Evolutionary conservation across 2,113 vertebrate genomes (phyloP).

Genomic region (Nyctereutes procyonoides): DNA sequence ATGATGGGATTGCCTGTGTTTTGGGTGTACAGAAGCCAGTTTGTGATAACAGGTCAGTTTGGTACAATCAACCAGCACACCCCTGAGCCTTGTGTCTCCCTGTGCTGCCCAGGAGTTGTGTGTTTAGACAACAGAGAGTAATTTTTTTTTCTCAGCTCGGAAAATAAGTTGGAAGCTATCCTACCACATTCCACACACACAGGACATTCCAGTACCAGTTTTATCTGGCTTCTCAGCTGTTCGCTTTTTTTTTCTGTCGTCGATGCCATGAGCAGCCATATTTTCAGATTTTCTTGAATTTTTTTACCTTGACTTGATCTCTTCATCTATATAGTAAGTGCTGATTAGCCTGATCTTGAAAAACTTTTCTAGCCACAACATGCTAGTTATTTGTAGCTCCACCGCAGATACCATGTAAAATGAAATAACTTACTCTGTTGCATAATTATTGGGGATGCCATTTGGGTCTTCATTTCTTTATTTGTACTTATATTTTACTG

Average conservation of each 20-base stretch:
- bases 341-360: background rate
- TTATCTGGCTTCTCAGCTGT: background rate
- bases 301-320: background rate
- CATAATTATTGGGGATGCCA: background rate
- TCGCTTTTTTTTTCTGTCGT: background rate
- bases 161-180: background rate
- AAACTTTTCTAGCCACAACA: background rate
- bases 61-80: background rate
- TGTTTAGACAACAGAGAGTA: background rate
- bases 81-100: background rate
- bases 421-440: background rate
- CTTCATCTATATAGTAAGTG: background rate
- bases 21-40: background rate
- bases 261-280: accelerated
- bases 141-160: background rate
- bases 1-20: background rate
- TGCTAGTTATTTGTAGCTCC: background rate
- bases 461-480: background rate
- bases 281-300: background rate
- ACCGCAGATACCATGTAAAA: background rate
- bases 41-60: background rate
- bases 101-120: background rate
- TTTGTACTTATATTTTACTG: background rate
- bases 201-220: background rate
- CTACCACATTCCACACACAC: background rate